Evolutionary conservation across 2,797 vertebrate genomes (phyloP), one percentile per base, ranked within the genome.

Genomic region (Tenualosa thibaudeaui): DNA sequence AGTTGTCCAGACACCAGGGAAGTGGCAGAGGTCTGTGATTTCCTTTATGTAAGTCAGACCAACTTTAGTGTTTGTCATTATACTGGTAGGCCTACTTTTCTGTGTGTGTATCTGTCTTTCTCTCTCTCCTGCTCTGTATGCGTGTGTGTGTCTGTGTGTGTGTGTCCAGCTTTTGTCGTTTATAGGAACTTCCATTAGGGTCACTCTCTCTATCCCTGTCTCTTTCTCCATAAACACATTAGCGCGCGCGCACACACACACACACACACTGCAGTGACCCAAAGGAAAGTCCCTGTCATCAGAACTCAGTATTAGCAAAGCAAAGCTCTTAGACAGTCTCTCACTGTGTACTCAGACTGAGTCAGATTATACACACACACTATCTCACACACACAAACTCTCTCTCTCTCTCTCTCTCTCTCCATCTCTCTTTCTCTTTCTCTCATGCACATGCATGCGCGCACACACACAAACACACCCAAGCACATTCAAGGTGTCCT

Each of bases 271-370:
- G 71, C 37, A 78, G 71, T 46, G 71, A 78, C 71, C 71, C 71
- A 78, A 78, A 78, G 71, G 71, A 78, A 78, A 82, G 54, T 82
- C 81, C 31, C 50, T 53, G 37, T 82, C 54, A 82, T 58, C 81
- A 37, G 50, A 53, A 37, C 54, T 56, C 31, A 53, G 31, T 82
- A 26, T 82, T 51, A 82, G 81, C 50, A 26, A 82, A 56, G 50
- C 51, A 82, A 53, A 82, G 50, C 54, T 50, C n/a, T 82, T n/a
- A 43, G 78, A 81, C 58, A 78, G 50, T 53, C 50, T 53, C 50
- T 51, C 50, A 51, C 81, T 82, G 51, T 82, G 50, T 82, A 26
- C 81, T 31, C 49, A 31, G 50, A 53, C 54, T 82, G 81, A 78
- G 15, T 78, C 71, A 78, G 71, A 78, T 78, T 78, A 78, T 78